Conservation (phyloP, 2,888 invertebrate genomes). For the Agonopterix heracliana region DNA sequence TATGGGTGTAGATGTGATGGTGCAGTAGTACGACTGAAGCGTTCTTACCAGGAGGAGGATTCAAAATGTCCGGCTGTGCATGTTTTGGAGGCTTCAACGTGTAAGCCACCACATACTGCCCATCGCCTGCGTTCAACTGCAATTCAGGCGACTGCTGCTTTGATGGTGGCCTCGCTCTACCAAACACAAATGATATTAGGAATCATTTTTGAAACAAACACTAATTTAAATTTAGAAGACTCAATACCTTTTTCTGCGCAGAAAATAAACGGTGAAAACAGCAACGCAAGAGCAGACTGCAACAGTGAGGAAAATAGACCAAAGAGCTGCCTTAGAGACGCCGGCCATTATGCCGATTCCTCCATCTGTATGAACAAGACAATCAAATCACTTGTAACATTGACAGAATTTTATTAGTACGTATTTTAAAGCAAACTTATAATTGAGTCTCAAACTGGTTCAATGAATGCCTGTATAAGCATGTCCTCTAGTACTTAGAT, state of each 20-base stretch:
- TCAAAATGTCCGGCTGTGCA: constrained; percentile 86
- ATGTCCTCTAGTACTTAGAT: too few species aligned
- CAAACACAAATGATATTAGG: constrained; percentile 1
- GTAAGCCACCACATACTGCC: constrained; percentile 90
- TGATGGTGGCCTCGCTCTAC: constrained; percentile 36
- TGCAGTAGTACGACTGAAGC: too few species aligned
- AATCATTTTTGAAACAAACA: not conserved
- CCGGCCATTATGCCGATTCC: constrained; percentile 54
- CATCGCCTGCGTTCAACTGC: constrained; percentile 84
- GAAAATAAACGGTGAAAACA: constrained; percentile 42
- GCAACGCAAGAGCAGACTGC: constrained; percentile 44
- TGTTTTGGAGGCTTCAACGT: constrained; percentile 83
- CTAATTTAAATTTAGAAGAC: not conserved
- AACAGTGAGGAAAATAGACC: constrained; percentile 53
- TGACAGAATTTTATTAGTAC: too few species aligned
- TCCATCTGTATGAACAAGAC: constrained; percentile 39
- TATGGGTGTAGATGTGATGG: too few species aligned
- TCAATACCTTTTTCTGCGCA: constrained; percentile 52
- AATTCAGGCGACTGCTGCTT: constrained; percentile 60
- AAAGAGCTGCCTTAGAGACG: constrained; percentile 55
- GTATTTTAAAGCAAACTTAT: too few species aligned
- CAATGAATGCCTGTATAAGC: too few species aligned
- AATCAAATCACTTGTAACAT: too few species aligned
- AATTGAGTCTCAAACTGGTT: too few species aligned
- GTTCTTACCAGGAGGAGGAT: constrained; percentile 80